Conservation (phyloP, 2,113 vertebrate genomes). For the Megaptera novaeangliae region DNA sequence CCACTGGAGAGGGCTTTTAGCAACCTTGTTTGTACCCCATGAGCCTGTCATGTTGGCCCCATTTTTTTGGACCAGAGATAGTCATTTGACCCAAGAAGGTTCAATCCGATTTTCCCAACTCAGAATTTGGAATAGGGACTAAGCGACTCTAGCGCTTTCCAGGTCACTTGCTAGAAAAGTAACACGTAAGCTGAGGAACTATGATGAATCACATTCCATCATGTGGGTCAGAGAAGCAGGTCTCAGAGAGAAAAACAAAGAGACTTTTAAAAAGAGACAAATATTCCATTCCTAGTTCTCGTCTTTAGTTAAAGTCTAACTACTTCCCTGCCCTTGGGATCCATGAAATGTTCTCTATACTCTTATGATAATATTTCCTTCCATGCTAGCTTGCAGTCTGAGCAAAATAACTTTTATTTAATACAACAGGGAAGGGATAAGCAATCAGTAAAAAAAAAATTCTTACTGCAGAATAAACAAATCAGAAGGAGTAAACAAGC, state of each 20-base stretch:
- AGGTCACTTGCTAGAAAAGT: background rate
- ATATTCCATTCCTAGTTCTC: background rate
- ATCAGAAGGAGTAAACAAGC: background rate
- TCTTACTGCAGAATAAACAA: background rate
- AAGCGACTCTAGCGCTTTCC: background rate
- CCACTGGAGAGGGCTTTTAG: background rate
- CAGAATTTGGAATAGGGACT: background rate
- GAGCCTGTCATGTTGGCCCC: background rate
- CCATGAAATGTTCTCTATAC: background rate
- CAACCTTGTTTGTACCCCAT: background rate
- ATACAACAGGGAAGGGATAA: background rate
- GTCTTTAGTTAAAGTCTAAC: background rate
- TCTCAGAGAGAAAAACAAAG: background rate
- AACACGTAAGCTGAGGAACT: background rate
- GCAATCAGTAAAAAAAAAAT: background rate
- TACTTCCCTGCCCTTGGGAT: background rate
- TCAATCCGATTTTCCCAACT: background rate
- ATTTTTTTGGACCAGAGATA: background rate
- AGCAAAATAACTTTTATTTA: background rate
- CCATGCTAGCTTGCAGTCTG: background rate
- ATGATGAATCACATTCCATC: background rate
- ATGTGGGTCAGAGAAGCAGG: background rate
- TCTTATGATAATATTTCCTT: background rate
- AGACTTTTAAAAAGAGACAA: background rate
- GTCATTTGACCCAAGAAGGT: background rate